Evolutionary conservation across 2,113 vertebrate genomes (phyloP).

Genomic region (Catharus minimus): DNA sequence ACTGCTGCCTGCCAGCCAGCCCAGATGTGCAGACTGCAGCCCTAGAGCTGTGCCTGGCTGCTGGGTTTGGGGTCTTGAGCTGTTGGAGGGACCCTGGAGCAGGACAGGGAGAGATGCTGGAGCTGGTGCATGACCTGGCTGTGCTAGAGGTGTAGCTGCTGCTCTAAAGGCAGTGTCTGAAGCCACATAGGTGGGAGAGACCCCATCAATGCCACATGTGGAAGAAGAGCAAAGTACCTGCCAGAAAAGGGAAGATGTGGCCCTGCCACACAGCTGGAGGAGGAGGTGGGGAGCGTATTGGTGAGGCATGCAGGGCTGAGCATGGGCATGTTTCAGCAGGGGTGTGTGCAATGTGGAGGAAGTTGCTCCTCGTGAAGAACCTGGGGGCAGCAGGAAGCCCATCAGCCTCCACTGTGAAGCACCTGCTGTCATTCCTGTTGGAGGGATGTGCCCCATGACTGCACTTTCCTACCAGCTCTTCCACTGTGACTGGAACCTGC

Average conservation of each 20-base stretch:
- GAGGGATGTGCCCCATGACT: neutral
- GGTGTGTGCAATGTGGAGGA: neutral
- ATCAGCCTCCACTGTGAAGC: neutral
- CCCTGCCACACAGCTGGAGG: neutral
- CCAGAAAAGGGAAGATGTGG: rapidly evolving
- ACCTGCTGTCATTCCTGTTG: neutral
- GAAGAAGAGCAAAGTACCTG: neutral
- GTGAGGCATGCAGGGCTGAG: neutral
- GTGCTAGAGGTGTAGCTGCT: neutral
- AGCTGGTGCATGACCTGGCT: neutral
- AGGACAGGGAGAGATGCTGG: neutral
- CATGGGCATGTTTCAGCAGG: neutral
- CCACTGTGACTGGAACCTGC: neutral
- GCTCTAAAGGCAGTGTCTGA: neutral
- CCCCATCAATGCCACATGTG: neutral
- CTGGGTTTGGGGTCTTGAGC: neutral
- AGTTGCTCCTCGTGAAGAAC: neutral
- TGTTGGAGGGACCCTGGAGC: neutral
- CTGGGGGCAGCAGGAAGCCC: neutral
- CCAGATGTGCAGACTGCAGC: rapidly evolving
- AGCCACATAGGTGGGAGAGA: neutral
- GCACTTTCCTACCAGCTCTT: neutral
- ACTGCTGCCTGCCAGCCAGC: neutral
- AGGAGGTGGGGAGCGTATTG: rapidly evolving
- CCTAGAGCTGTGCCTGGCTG: neutral